Base-by-base conservation (phyloP, 2,888 invertebrate species). In the Thereva unica region DNA sequence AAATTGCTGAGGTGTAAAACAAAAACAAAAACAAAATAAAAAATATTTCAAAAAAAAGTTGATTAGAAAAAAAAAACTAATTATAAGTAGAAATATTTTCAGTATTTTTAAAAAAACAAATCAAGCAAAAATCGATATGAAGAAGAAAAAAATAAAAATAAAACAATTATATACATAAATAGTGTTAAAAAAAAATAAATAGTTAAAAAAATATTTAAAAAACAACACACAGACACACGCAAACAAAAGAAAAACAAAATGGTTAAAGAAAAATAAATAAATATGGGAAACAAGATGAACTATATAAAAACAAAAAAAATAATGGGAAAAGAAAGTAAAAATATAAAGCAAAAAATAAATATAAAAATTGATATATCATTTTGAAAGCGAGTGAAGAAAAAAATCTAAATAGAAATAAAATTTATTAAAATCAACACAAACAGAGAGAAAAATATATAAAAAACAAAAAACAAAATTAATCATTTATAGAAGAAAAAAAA, bases 71-170 rank as follows among this genome's bases (percentile, higher is more conserved):
- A 59, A 37, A 45, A 59, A 10, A n/a, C 47, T 45, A 23, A 23
- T 2, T 23, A 23, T 59, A 59, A 10, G 59, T 59, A 59, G 59
- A 59, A 59, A 59, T 59, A 59, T 59, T 59, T 23, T 49, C 59
- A 59, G 59, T 59, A 59, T 59, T 59, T 59, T 47, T 47, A 57
- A 47, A 57, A 57, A 23, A 23, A 23, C 23, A 23, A 23, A 23
- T n/a, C n/a, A 23, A 23, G 23, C 2, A 2, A 2, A 23, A 23
- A 23, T 23, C 23, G 23, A 23, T 9, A 59, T 59, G 49, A 49
- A 40, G 59, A 59, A 59, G 38, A 37, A 49, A 40, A 57, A 47
- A 59, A 47, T 59, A 45, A 59, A 59, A 47, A 5, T 59, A 59
- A 59, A 59, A 23, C 23, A 23, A 47, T 38, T 59, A 59, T 59